These are phyloP conservation scores for Opisthocomus hoazin DNA, from an alignment of 2,113 vertebrate genomes.

Conservation along the genomic window DNA sequence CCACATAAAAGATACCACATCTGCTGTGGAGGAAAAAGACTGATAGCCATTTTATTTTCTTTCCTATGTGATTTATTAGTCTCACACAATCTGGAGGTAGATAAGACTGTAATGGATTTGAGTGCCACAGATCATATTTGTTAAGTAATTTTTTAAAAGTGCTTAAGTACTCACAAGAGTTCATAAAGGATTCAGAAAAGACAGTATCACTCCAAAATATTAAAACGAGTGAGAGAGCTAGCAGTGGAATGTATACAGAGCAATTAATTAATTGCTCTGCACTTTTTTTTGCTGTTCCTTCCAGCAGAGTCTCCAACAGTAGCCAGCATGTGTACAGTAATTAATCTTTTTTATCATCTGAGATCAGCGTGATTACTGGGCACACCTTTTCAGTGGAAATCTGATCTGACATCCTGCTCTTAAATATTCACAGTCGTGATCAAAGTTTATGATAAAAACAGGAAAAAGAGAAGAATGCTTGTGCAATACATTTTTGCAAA, in stretches of 20 bases:
- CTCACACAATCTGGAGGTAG: not conserved
- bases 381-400: not conserved
- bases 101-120: not conserved
- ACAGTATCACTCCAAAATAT: not conserved
- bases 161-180: not conserved
- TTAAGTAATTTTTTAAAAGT: not conserved
- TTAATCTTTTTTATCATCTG: slow-evolving; percentile 6
- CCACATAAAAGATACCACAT: not conserved
- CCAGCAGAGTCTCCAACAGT: not conserved
- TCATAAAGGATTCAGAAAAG: not conserved
- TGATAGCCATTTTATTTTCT: not conserved
- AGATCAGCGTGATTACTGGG: not conserved
- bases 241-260: not conserved
- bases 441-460: not conserved
- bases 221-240: not conserved
- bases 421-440: not conserved
- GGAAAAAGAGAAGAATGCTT: not conserved
- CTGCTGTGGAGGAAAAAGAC: not conserved
- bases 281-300: not conserved
- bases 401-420: not conserved
- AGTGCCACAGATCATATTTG: not conserved
- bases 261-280: not conserved
- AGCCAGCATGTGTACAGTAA: not conserved
- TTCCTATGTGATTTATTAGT: not conserved
- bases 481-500: not conserved